A percentile compares a stretch with the other conserved stretches of the same genome.
phyloP scores from a whole-genome alignment of 2,888 invertebrate genomes.

The Apotomis turbidana region DNA sequence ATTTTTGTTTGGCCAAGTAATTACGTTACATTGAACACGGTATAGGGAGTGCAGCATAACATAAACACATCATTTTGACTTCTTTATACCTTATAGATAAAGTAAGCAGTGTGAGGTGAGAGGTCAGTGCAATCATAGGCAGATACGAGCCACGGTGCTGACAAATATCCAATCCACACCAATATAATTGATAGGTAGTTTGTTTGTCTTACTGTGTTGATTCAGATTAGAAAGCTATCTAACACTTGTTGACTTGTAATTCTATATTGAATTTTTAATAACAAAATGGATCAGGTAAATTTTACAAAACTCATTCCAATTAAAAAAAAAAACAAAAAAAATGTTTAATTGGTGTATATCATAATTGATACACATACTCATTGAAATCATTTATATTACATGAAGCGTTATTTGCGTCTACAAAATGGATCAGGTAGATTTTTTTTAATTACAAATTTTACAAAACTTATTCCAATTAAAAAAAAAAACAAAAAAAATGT shows the following conservation, averaged over 20 bases:
- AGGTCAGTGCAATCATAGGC: slow-evolving; percentile 78
- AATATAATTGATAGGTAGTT: slow-evolving; percentile 33
- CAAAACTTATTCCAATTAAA: no score
- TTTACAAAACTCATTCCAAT: no score
- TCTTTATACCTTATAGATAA: slow-evolving; percentile 77
- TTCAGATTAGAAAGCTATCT: slow-evolving; percentile 18
- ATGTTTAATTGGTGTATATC: no score
- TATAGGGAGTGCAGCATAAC: slow-evolving; percentile 49
- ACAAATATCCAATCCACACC: slow-evolving; percentile 65
- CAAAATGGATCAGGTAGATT: background rate
- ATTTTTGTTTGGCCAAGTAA: slow-evolving; percentile 14
- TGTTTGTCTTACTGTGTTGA: slow-evolving; percentile 18
- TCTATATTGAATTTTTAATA: background rate
- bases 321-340: no score
- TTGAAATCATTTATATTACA: background rate
- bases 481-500: no score
- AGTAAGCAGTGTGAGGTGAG: slow-evolving; percentile 63
- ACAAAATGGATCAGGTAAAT: background rate
- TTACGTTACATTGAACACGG: slow-evolving; percentile 11
- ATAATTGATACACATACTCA: background rate
- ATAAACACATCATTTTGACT: slow-evolving; percentile 73
- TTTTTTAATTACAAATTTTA: no score
- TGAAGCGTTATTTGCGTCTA: background rate
- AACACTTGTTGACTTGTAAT: background rate
- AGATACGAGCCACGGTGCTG: slow-evolving; percentile 66